Base-by-base conservation (phyloP, 2,888 invertebrate species). In the Anorthoa munda region DNA sequence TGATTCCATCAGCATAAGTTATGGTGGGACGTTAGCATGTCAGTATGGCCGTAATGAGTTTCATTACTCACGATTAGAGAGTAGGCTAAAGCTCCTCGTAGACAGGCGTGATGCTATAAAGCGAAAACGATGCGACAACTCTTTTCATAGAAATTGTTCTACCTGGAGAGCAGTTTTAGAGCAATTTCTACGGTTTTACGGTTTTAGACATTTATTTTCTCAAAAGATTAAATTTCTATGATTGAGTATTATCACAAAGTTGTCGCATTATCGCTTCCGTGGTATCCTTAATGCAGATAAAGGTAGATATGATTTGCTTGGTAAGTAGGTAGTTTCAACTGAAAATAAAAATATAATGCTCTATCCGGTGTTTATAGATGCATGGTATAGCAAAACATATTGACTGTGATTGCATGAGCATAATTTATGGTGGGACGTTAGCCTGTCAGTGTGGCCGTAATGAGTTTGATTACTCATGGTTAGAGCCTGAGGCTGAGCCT, bases 321-420 rank as follows among this genome's bases (percentile, higher is more conserved):
- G 31, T 31, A 31, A 7, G 5, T 31, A 5, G 7, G 31, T 31
- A 31, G 31, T 31, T 31, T 31, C 31, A 31, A 31, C 31, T 31
- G 31, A 5, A 7, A 5, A 31, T 31, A 1, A 31, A 31, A 31
- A 31, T 31, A 31, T 31, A 31, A 31, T 77, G 77, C 51, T 77
- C 46, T 11, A 55, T 45, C 60, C 70, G 13, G 63, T 46, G 50
- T 66, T 65, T 31, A 31, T 31, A 5, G 72, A 79, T 73, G 74
- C 61, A 39, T 46, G 65, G 66, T 73, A 79, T 26, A 73, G 73
- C 64, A 60, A 55, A 65, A 72, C n/a, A 48, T 72, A 76, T 64
- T 13, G 64, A 26, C 11, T 26, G 13, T 56, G 79, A 66, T 56
- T 79, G 61, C 46, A 11, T 4, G 11, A 45, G 23, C 65, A 61